These are phyloP conservation scores for Drosophila stalkeri DNA, from an alignment of 2,888 invertebrate genomes.

Conservation along the genomic window DNA sequence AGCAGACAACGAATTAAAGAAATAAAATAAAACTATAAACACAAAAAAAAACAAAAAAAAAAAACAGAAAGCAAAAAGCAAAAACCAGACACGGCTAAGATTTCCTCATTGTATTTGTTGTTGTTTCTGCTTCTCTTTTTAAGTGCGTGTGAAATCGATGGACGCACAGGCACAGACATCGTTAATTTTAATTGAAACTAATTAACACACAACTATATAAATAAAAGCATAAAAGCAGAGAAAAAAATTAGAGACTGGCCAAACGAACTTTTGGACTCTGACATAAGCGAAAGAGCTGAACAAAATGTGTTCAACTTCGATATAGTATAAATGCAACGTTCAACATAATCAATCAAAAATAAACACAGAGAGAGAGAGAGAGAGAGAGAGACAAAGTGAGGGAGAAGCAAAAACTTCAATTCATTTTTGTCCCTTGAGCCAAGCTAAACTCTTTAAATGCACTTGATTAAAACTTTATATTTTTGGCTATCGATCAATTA, in stretches of 20 bases:
- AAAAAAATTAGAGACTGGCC: conserved; percentile 22
- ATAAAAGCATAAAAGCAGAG: conserved; percentile 17
- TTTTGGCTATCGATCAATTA: conserved; percentile 66
- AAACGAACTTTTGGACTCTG: conserved; percentile 13
- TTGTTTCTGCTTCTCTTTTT: conserved; percentile 38
- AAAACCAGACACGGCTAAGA: conserved; percentile 50
- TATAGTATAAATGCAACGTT: conserved; percentile 10
- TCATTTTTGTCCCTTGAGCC: conserved; percentile 41
- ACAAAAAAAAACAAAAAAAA: conserved; percentile 40
- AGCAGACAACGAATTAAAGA: conserved; percentile 61
- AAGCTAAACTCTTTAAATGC: conserved; percentile 40
- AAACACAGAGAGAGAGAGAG: neutral
- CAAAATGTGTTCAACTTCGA: conserved; percentile 1
- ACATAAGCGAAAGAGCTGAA: conserved; percentile 5
- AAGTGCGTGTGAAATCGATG: conserved; percentile 77
- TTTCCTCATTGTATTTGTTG: conserved; percentile 45
- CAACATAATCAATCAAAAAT: conserved; percentile 29
- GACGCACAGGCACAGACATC: conserved; percentile 52
- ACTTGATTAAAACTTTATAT: conserved; percentile 57
- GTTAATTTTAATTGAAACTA: conserved; percentile 81
- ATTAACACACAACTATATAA: conserved; percentile 67
- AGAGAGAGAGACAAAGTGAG: neutral
- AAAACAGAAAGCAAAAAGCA: conserved; percentile 10
- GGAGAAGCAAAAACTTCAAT: neutral
- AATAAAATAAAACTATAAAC: conserved; percentile 58